Percentiles rank a stretch among this genome's conserved stretches.
Evolutionary conservation across 1,140 invertebrate genomes (phyloP).

Genomic region (Orius insidiosus): DNA sequence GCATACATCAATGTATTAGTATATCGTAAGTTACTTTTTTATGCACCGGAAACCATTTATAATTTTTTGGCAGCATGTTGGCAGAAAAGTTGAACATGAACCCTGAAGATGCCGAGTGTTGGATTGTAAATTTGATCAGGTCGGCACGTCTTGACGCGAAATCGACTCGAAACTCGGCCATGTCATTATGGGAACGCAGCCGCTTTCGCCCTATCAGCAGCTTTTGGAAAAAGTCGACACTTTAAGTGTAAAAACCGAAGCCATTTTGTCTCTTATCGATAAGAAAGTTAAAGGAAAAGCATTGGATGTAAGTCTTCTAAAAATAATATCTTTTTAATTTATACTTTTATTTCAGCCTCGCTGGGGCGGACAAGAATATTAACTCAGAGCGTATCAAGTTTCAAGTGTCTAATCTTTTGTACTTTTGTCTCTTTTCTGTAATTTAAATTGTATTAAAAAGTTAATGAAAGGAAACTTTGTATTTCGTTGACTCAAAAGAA

Average conservation of each 20-base stretch:
- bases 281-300: conserved; percentile 54
- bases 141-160: conserved; percentile 96
- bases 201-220: conserved; percentile 94
- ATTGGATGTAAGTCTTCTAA: conserved; percentile 26
- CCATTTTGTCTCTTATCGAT: conserved; percentile 60
- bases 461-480: no score
- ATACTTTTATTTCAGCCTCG: no score
- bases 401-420: no score
- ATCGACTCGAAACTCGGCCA: conserved; percentile 98
- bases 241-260: conserved; percentile 71
- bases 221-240: conserved; percentile 97
- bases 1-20: conserved; percentile 97
- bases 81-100: conserved; percentile 97
- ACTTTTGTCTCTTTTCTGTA: no score
- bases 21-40: no score
- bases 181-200: conserved; percentile 98
- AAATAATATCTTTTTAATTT: no score
- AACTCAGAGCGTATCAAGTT: no score
- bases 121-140: conserved; percentile 98
- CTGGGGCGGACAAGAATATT: no score
- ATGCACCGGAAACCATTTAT: no score
- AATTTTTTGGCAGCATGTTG: no score
- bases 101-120: conserved; percentile 92
- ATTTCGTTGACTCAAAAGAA: no score
- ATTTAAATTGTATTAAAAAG: no score